Percentiles rank a stretch among this genome's conserved stretches.
Evolutionary conservation across 1,140 invertebrate genomes (phyloP).

Genomic region (Chionoecetes opilio): DNA sequence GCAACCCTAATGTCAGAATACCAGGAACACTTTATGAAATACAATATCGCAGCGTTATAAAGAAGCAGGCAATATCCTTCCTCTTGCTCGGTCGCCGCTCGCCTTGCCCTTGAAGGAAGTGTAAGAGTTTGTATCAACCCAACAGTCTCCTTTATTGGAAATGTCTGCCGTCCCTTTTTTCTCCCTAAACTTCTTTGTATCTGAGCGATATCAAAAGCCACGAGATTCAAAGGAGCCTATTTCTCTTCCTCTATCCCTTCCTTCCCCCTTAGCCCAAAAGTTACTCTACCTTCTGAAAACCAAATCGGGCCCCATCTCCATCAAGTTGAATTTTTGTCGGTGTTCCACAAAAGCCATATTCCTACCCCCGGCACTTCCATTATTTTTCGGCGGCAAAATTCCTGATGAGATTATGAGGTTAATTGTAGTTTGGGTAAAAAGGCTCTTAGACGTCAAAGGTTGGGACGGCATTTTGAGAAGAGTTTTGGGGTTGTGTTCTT

Average conservation of each 20-base stretch:
- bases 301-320: conserved; percentile 76
- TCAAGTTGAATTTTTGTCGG: conserved; percentile 59
- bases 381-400: conserved; percentile 77
- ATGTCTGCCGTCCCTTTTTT: conserved; percentile 32
- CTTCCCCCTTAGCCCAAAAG: conserved; percentile 60
- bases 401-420: conserved; percentile 79
- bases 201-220: conserved; percentile 55
- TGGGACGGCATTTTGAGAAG: conserved; percentile 70
- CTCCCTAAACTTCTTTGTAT: conserved; percentile 45
- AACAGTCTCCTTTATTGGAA: conserved; percentile 63
- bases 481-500: background rate
- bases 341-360: conserved; percentile 69
- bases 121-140: conserved; percentile 38
- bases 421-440: conserved; percentile 76
- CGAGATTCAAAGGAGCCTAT: conserved; percentile 34
- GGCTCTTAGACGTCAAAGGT: conserved; percentile 73
- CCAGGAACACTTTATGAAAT: background rate
- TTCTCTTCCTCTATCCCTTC: conserved; percentile 55
- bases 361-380: conserved; percentile 72
- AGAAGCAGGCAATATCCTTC: background rate
- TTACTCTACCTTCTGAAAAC: conserved; percentile 72
- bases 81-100: conserved; percentile 15
- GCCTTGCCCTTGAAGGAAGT: background rate
- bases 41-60: conserved; percentile 22
- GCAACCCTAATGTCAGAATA: background rate